These are phyloP conservation scores for Periophthalmus magnuspinnatus DNA, from an alignment of 2,797 vertebrate species.

Conservation along the genomic window DNA sequence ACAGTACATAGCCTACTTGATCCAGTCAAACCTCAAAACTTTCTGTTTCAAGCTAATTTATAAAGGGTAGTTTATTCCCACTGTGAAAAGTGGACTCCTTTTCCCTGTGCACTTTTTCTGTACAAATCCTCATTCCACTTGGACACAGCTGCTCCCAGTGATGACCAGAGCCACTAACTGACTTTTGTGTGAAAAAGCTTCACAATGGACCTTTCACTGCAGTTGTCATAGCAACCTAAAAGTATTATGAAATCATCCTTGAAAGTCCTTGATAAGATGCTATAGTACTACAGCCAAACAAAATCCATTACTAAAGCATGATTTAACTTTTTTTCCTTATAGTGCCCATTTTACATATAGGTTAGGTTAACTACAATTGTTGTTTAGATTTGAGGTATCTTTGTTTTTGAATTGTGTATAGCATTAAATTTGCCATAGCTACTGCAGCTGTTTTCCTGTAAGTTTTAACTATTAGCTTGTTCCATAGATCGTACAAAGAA, in stretches of 20 bases:
- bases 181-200: neutral
- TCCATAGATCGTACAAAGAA: no score
- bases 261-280: neutral
- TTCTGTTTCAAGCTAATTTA: neutral
- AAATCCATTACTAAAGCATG: no score
- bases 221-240: neutral
- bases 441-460: no score
- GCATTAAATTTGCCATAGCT: no score
- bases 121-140: neutral
- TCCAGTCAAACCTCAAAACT: neutral
- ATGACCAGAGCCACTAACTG: conserved; percentile 3
- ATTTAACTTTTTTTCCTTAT: no score
- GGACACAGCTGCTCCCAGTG: conserved; percentile 6
- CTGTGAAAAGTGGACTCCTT: neutral
- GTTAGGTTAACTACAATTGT: no score
- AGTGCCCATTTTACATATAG: no score
- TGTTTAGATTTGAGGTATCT: no score
- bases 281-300: neutral
- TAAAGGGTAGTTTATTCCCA: neutral
- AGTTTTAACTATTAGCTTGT: no score
- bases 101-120: neutral
- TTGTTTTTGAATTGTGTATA: no score
- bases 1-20: neutral
- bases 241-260: neutral
- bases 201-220: neutral